Evolutionary conservation across 2,797 vertebrate species (phyloP).

Genomic region (Zalophus californianus): DNA sequence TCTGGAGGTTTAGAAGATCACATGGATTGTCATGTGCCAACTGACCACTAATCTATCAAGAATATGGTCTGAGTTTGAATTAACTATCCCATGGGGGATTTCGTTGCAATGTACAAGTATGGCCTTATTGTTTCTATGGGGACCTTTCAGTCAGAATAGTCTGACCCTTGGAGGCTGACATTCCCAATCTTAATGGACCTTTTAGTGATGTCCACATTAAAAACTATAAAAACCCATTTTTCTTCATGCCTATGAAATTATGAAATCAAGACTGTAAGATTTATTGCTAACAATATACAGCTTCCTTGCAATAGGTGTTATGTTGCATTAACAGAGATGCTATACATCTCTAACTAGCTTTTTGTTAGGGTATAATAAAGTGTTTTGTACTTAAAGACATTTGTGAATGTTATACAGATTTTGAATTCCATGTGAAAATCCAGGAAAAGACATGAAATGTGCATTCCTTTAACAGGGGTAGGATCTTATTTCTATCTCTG

Average conservation of each 20-base stretch:
- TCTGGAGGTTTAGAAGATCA: background rate
- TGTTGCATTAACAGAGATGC: background rate
- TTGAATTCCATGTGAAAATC: constrained; percentile 32
- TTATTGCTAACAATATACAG: constrained; percentile 66
- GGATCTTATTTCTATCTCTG: constrained; percentile 47
- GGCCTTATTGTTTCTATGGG: background rate
- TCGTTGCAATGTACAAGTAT: background rate
- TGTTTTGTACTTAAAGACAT: background rate
- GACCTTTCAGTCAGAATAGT: constrained; percentile 33
- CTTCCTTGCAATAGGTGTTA: constrained; percentile 53
- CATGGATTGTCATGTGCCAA: background rate
- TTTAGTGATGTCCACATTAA: constrained; percentile 55
- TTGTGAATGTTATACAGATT: background rate
- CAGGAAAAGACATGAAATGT: constrained; percentile 10
- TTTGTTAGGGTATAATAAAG: constrained; percentile 55
- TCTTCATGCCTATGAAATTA: constrained; percentile 64
- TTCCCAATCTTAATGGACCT: constrained; percentile 35
- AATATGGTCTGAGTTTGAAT: background rate
- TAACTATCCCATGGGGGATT: background rate
- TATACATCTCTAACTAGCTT: constrained; percentile 44
- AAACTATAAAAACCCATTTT: constrained; percentile 68
- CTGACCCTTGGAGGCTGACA: background rate
- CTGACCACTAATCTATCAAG: background rate
- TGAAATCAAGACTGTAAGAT: constrained; percentile 58
- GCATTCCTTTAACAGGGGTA: background rate